Evolutionary conservation across 2,797 vertebrate species (phyloP).

Genomic region (Lindbergichthys nudifrons): DNA sequence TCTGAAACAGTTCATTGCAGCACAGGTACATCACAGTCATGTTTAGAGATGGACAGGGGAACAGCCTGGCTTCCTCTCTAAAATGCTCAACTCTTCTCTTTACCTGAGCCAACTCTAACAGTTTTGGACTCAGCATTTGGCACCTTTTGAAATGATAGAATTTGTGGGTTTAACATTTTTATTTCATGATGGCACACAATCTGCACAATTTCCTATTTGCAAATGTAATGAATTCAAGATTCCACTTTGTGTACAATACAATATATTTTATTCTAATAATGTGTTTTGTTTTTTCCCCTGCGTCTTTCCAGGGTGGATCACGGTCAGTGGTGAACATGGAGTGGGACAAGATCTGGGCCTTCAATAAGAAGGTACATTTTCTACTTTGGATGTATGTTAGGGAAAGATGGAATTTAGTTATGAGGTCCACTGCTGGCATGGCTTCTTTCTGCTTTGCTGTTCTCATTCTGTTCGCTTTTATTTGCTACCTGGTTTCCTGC

Average conservation of each 20-base stretch:
- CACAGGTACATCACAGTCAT: conserved; percentile 87
- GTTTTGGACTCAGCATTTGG: neutral
- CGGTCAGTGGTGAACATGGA: conserved; percentile 99
- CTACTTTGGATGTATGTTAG: neutral
- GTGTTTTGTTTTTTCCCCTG: neutral
- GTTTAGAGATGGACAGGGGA: neutral
- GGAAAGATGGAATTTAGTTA: neutral
- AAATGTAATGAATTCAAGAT: neutral
- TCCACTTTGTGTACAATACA: neutral
- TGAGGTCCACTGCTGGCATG: conserved; percentile 69
- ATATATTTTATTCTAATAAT: too few relatives aligned
- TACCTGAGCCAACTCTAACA: neutral
- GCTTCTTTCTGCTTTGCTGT: conserved; percentile 62
- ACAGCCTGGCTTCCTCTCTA: neutral
- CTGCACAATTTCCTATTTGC: neutral
- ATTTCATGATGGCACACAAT: too few relatives aligned
- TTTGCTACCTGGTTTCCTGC: conserved; percentile 31
- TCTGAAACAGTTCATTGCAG: conserved; percentile 97
- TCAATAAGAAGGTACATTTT: conserved; percentile 96
- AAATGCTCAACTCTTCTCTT: neutral
- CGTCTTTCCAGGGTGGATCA: conserved; percentile 90
- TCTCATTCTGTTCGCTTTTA: conserved; percentile 50
- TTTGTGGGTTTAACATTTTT: too few relatives aligned
- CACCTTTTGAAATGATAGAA: too few relatives aligned
- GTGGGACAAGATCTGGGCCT: conserved; percentile 99